These are phyloP conservation scores for Florisuga fusca DNA, from an alignment of 2,797 vertebrate species.

Conservation along the genomic window DNA sequence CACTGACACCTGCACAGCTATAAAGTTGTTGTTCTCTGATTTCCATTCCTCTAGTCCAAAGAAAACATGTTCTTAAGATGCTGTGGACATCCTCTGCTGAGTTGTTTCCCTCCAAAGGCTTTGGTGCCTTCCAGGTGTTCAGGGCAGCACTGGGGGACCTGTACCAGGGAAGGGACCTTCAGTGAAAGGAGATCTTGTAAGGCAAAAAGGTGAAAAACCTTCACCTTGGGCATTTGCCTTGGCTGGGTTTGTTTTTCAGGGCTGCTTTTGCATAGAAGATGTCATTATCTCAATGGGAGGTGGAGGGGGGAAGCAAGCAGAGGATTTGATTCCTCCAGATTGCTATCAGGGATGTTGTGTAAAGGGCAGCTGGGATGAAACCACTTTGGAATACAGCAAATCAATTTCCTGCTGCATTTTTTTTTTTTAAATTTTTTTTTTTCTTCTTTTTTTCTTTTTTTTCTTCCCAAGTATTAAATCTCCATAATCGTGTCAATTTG, in stretches of 20 bases:
- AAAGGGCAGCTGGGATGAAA: neutral
- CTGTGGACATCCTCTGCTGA: neutral
- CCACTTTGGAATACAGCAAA: neutral
- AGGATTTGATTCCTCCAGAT: neutral
- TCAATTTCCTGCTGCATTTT: neutral
- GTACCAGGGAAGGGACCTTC: neutral
- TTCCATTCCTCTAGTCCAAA: neutral
- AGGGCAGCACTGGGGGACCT: neutral
- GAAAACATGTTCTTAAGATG: neutral
- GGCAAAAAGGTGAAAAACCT: neutral
- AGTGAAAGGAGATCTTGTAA: neutral
- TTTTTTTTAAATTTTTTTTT: no score
- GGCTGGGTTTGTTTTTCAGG: constrained; percentile 6
- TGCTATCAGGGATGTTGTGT: neutral
- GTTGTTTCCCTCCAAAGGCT: neutral
- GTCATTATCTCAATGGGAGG: neutral
- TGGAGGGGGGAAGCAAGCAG: neutral
- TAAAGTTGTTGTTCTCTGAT: neutral
- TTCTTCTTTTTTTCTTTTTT: no score
- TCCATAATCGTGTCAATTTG: fast-evolving
- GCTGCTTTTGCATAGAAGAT: neutral
- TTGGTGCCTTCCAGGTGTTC: neutral
- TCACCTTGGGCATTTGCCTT: neutral
- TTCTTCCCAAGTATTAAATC: neutral
- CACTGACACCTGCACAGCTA: neutral